Evolutionary conservation across 2,797 vertebrate species (phyloP), one percentile per base, ranked within the genome.

Genomic region (Nannoperca obscura): DNA sequence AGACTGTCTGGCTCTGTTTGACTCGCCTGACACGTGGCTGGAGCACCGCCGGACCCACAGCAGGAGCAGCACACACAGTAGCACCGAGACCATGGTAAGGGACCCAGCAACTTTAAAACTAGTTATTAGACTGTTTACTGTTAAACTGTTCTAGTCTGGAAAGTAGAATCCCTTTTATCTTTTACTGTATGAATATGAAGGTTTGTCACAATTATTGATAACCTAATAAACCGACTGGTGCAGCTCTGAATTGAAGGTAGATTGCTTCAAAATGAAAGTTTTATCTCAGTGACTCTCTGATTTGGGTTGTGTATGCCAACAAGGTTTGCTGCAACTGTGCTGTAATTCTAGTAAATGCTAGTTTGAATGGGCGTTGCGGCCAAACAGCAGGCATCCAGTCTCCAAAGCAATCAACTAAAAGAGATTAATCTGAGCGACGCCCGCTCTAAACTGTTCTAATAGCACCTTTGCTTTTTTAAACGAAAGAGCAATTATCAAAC

Each of bases 1-100:
- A 7, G 97, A 98, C 47, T 98, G 97, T 78, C 95, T 97, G 74
- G 96, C 97, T 0, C 91, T 98, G 4, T 98, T 98, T 0, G 85
- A 94, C 79, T 96, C 95, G 3, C 96, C 97, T 1, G 97, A 98
- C 0, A 88, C 95, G 9, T 98, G 97, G 97, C 86, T 98, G 78
- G 94, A 96, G 67, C 97, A 98, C 86, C 93, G 97, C 34, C 94
- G 95, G 77, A 95, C 94, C 15, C 96, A 96, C 87, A 96, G 83
- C 87, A 94, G 94, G 83, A 96, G 95, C 86, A 93, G 89, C 90
- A 95, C 95, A 2, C 94, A 96, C 88, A 95, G 92, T 54, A 93
- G 88, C 77, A 74, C 89, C 0, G 93, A 94, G 58, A 86, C 92
- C 0, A 78, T 91, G 67, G 95, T 94, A 76, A 89, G 85, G 3